Conservation (phyloP, 2,797 vertebrate species). For the Tauraco hartlaubi region DNA sequence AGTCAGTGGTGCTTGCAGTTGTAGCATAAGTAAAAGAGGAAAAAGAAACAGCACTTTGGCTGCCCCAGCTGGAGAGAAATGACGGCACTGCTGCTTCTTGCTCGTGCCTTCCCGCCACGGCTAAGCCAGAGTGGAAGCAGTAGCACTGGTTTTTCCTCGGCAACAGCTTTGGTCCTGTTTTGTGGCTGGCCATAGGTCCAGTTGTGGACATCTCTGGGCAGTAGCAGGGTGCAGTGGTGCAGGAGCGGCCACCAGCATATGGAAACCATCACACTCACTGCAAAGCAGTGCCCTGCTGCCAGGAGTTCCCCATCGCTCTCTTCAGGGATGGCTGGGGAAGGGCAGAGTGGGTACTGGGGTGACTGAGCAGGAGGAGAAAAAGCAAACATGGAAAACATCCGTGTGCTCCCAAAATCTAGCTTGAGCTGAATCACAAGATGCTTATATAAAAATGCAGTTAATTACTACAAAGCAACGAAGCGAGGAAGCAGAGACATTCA, state of each 20-base stretch:
- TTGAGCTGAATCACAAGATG: conserved; percentile 2
- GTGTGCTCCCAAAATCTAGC: not conserved
- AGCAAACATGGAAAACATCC: not conserved
- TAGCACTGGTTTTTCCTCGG: not conserved
- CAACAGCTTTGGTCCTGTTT: not conserved
- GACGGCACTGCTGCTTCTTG: not conserved
- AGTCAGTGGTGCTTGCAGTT: not conserved
- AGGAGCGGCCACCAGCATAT: fast-evolving
- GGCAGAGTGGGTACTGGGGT: not conserved
- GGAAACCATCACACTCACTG: not conserved
- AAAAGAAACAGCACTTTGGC: not conserved
- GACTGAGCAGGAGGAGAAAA: not conserved
- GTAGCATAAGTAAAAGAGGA: not conserved
- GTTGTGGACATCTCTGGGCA: fast-evolving
- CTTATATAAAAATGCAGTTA: not conserved
- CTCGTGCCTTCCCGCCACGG: not conserved
- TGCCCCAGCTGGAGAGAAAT: not conserved
- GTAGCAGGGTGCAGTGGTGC: not conserved
- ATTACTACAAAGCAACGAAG: not conserved
- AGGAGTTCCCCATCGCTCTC: fast-evolving
- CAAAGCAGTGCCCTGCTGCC: not conserved
- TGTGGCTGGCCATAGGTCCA: not conserved
- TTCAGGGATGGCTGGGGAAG: not conserved
- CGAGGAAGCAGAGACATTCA: not conserved
- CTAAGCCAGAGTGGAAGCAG: not conserved